Evolutionary conservation across 2,113 vertebrate species (phyloP), one percentile per base, ranked within the genome.

Genomic region (Crocuta crocuta): DNA sequence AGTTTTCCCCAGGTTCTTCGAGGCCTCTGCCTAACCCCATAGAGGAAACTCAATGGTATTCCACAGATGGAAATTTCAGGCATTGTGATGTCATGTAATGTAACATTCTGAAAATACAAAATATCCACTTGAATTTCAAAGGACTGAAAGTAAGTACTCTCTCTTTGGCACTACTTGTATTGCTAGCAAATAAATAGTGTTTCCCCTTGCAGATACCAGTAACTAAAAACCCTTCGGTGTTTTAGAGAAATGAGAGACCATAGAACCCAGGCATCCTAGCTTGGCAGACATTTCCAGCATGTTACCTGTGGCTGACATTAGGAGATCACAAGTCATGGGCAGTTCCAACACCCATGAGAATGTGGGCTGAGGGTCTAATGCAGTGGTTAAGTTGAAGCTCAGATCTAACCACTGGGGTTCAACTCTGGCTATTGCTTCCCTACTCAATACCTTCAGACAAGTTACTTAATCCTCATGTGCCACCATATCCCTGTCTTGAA

Each of bases 61-160:
- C 35, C 48, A 81, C 19, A 86, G 61, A 66, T 68, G 39, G 33
- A 50, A 90, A 97, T 15, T 81, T 21, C 73, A 85, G 50, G 45
- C 39, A 97, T 97, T 98, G 76, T 98, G 97, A 98, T 96, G 97
- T 98, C 97, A 96, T 33, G 79, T 45, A 96, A 89, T 82, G 15
- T 55, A 97, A 85, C 71, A 96, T 98, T 98, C 97, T 98, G 78
- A 96, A 94, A 95, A 87, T 66, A 55, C 12, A 97, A 13, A 48
- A 31, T n/a, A 48, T n/a, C 58, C 45, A 80, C 78, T 81, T 88
- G 81, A 94, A 96, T 94, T 89, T 95, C 85, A 89, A 96, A 95
- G 84, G 68, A 55, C 80, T 90, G 78, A 79, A 88, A 79, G 97
- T 98, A 78, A 98, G 97, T 97, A 96, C 55, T 95, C 70, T 90